Conservation (phyloP, 2,888 invertebrate genomes). For the Rhamnusium bicolor region DNA sequence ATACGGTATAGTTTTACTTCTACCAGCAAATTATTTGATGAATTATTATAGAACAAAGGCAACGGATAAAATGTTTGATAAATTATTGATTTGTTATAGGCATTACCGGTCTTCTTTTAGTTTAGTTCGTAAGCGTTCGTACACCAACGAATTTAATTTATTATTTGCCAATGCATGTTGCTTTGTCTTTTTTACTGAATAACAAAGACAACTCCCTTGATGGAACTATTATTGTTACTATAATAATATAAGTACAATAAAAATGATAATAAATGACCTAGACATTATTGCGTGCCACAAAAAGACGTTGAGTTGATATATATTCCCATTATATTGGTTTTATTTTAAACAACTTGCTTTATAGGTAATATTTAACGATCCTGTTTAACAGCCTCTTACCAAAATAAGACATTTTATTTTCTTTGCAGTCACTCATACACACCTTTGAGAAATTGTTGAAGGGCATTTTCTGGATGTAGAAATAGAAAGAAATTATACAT, state of each 20-base stretch:
- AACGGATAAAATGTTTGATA: too few relatives aligned
- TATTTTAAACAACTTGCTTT: background rate
- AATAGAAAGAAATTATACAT: too few relatives aligned
- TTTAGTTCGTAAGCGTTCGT: too few relatives aligned
- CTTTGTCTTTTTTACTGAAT: background rate
- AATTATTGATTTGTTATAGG: too few relatives aligned
- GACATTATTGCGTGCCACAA: constrained; percentile 27
- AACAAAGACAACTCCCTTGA: background rate
- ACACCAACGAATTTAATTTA: too few relatives aligned
- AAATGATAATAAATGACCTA: constrained; percentile 35
- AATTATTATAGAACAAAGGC: too few relatives aligned
- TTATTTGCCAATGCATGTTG: too few relatives aligned
- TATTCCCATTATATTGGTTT: constrained; percentile 5
- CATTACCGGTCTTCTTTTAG: too few relatives aligned
- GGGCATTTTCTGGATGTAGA: too few relatives aligned
- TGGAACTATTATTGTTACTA: constrained; percentile 25
- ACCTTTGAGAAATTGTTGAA: background rate
- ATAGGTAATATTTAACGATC: constrained; percentile 14
- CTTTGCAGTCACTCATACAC: background rate
- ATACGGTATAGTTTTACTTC: too few relatives aligned
- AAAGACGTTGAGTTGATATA: constrained; percentile 15
- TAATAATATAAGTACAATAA: constrained; percentile 9
- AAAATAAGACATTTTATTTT: constrained; percentile 7
- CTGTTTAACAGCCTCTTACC: background rate
- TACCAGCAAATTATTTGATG: too few relatives aligned